These are phyloP conservation scores for Pteronotus mesoamericanus DNA, from an alignment of 2,797 vertebrate genomes.

Conservation along the genomic window DNA sequence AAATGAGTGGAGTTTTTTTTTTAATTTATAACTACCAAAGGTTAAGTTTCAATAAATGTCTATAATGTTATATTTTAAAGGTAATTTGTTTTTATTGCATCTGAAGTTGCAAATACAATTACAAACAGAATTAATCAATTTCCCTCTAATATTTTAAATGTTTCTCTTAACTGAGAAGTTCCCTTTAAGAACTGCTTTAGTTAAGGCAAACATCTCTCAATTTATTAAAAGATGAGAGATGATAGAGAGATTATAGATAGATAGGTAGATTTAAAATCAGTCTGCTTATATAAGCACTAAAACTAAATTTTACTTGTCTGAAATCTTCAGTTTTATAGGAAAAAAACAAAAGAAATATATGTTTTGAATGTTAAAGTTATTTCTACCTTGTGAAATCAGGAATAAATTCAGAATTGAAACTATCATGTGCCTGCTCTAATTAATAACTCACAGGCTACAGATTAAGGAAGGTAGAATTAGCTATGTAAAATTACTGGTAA, in stretches of 20 bases:
- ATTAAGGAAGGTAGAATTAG: not conserved
- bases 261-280: not conserved
- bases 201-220: not conserved
- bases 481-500: not conserved
- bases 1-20: not conserved
- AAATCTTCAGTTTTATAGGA: not conserved
- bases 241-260: not conserved
- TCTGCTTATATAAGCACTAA: not conserved
- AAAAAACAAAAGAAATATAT: not conserved
- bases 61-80: not conserved
- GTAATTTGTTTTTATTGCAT: not conserved
- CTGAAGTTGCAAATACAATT: not conserved
- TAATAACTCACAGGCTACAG: not conserved
- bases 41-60: not conserved
- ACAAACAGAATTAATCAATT: not conserved
- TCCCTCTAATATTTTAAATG: not conserved
- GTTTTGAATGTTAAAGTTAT: not conserved
- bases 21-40: not conserved
- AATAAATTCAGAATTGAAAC: not conserved
- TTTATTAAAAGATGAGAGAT: not conserved
- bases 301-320: not conserved
- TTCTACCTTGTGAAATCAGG: not conserved
- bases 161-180: not conserved
- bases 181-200: not conserved
- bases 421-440: not conserved